phyloP scores from a whole-genome alignment of 1,140 invertebrate species.

The Drosophila simulans region DNA sequence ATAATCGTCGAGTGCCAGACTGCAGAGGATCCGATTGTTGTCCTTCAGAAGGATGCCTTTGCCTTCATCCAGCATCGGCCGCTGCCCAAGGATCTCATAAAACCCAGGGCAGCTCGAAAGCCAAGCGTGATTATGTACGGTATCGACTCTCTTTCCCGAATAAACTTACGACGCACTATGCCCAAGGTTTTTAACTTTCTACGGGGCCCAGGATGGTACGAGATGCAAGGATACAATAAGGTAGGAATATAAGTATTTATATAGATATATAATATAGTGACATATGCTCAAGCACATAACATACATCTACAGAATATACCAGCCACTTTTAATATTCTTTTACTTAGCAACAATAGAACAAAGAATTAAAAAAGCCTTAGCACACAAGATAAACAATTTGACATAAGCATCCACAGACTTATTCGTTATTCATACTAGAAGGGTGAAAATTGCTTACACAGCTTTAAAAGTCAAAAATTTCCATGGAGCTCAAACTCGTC shows the following conservation, averaged over 20 bases:
- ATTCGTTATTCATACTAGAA: too few species aligned
- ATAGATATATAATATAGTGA: too few species aligned
- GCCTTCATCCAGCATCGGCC: constrained; percentile 46
- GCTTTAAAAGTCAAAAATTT: too few species aligned
- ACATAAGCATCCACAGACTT: too few species aligned
- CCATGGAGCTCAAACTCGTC: too few species aligned
- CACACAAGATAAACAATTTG: too few species aligned
- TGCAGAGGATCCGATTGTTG: constrained; percentile 10
- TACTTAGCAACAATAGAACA: too few species aligned
- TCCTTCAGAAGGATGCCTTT: constrained; percentile 62
- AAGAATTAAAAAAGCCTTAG: too few species aligned
- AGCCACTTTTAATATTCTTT: too few species aligned
- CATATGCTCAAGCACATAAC: too few species aligned
- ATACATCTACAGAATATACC: too few species aligned
- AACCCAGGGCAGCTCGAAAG: neutral
- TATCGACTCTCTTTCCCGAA: constrained; percentile 38
- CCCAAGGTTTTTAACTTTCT: constrained; percentile 54
- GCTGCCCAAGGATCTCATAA: constrained; percentile 3
- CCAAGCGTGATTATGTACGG: constrained; percentile 65
- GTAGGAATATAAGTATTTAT: constrained; percentile 1
- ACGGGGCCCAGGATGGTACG: constrained; percentile 37
- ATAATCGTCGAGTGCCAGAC: constrained; percentile 49
- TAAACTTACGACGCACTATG: constrained; percentile 78
- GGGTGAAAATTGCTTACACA: too few species aligned
- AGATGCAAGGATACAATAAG: constrained; percentile 71